Evolutionary conservation across 2,888 invertebrate genomes (phyloP).

Genomic region (Hartigia nigra): DNA sequence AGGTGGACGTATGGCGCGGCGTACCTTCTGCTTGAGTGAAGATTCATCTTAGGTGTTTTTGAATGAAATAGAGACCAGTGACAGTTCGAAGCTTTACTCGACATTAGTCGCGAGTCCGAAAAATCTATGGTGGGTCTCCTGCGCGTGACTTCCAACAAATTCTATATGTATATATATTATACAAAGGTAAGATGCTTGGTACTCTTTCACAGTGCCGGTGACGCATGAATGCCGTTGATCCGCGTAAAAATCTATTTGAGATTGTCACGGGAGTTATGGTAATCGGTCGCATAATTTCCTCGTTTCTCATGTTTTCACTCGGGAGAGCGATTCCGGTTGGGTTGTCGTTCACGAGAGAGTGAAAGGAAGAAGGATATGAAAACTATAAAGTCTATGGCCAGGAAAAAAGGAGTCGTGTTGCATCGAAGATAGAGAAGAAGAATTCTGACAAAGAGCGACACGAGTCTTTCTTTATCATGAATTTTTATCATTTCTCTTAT

Average conservation of each 20-base stretch:
- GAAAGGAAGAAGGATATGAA: not conserved
- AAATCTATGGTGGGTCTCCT: not conserved
- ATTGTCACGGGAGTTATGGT: conserved; percentile 43
- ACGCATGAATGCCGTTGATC: conserved; percentile 34
- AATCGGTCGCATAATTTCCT: conserved; percentile 50
- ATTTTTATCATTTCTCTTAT: not conserved
- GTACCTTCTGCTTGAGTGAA: not conserved
- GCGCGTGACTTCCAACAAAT: not conserved
- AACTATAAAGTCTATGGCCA: not conserved
- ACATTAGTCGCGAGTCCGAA: not conserved
- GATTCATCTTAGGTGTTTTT: not conserved
- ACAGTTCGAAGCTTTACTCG: not conserved
- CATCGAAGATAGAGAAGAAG: not conserved
- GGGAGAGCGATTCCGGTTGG: conserved; percentile 8
- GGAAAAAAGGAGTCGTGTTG: not conserved
- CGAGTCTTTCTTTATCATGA: not conserved
- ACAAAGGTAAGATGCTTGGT: too few relatives aligned
- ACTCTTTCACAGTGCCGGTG: not conserved
- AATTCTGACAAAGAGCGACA: not conserved
- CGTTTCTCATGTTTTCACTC: conserved; percentile 53
- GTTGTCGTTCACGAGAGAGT: not conserved
- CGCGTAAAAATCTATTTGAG: conserved; percentile 14
- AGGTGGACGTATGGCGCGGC: not conserved
- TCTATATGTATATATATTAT: not conserved
- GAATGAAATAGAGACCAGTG: not conserved